Evolutionary conservation across 2,888 invertebrate genomes (phyloP), one percentile per base, ranked within the genome.

Genomic region (Acrobasis repandana): DNA sequence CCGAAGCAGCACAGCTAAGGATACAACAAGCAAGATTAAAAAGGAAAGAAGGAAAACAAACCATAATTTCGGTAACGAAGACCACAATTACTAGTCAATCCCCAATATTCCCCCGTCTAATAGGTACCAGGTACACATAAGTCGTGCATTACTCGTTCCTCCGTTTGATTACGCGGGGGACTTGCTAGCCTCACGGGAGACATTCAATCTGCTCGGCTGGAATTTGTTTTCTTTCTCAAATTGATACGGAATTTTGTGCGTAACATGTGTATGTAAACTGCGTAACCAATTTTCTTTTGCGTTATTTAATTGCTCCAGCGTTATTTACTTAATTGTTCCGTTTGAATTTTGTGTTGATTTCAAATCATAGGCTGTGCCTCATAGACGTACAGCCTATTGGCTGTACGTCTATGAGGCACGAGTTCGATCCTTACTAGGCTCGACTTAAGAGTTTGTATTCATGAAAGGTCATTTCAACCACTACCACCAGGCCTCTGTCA

Each of bases 211-310:
- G 16, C 36, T 38, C 52, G 15, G 3, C 18, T 10, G n/a, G n/a
- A 43, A 43, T 28, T n/a, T 50, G 50, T 50, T 28, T 28, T 28
- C 50, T 28, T 50, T 50, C 28, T 28, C 28, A 50, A 50, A 50
- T 50, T 50, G 50, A 8, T 50, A 14, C 28, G 28, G 14, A 50
- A 28, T 50, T 50, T 50, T 50, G 28, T 50, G 14, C n/a, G 50
- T 43, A 43, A 43, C 43, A 43, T 43, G 14, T n/a, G 43, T 2
- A 2, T n/a, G 4, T 14, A 6, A 6, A 8, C 8, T 28, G 28
- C 28, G 28, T 28, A 28, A 28, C 28, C 6, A 2, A 28, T 28
- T 28, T 28, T 2, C 6, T 28, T 28, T 28, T 28, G n/a, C n/a
- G n/a, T n/a, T 20, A 20, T 4, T 20, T 20, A 20, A 2, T 20